Percentiles rank a stretch among this genome's conserved stretches.
Conservation (phyloP, 1,140 invertebrate genomes). For the Drosophila equinoxialis region DNA sequence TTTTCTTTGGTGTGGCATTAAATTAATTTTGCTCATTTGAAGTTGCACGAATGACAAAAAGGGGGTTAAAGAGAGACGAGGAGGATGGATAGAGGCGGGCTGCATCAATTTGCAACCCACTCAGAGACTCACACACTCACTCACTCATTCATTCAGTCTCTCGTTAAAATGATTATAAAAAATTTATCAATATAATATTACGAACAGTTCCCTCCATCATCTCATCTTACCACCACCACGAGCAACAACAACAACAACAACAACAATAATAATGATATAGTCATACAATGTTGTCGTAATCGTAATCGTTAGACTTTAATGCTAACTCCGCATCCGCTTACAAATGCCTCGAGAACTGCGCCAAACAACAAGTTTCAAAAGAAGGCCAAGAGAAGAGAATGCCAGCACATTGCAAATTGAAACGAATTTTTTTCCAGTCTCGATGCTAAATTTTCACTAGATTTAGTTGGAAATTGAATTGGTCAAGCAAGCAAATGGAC, state of each 20-base stretch:
- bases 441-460: not conserved
- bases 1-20: slow-evolving; percentile 65
- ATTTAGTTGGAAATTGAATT: not conserved
- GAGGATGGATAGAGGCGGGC: slow-evolving; percentile 27
- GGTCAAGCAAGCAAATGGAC: not conserved
- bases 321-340: slow-evolving; percentile 15
- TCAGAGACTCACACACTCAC: slow-evolving; percentile 52
- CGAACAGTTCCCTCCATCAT: slow-evolving; percentile 34
- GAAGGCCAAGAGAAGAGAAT: not conserved
- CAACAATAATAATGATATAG: slow-evolving; percentile 19
- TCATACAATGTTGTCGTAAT: slow-evolving; percentile 58
- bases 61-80: slow-evolving; percentile 38
- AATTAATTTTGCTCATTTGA: slow-evolving; percentile 78
- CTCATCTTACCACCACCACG: slow-evolving; percentile 52
- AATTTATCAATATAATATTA: slow-evolving; percentile 81
- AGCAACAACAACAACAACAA: not conserved
- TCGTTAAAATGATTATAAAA: slow-evolving; percentile 81
- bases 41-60: not conserved
- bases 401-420: not conserved
- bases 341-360: slow-evolving; percentile 6
- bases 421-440: not conserved
- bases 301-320: slow-evolving; percentile 46
- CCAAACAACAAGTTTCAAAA: slow-evolving; percentile 20
- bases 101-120: slow-evolving; percentile 59
- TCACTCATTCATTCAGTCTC: slow-evolving; percentile 53